phyloP scores from a whole-genome alignment of 2,888 invertebrate genomes.

The Athalia cordata region DNA sequence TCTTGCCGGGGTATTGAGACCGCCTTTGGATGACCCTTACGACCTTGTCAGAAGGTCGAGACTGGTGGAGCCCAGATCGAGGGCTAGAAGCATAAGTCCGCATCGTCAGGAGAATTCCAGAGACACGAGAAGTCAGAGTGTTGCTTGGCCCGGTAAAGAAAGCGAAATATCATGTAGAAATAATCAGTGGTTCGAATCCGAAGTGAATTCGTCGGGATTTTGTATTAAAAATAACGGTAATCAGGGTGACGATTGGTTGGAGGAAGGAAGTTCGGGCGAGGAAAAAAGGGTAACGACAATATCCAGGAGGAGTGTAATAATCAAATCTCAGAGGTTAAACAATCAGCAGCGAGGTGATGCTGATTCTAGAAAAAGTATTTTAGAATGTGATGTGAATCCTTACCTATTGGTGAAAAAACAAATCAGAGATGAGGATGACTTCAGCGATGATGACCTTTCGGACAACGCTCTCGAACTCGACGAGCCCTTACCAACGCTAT shows the following conservation, averaged over 20 bases:
- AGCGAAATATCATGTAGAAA: constrained; percentile 24
- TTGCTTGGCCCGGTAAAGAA: constrained; percentile 59
- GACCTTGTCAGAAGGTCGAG: constrained; percentile 88
- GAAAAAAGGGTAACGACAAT: too few species aligned
- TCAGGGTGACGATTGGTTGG: background rate
- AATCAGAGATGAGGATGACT: constrained; percentile 70
- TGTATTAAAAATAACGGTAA: background rate
- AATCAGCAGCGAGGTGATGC: background rate
- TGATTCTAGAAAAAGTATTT: constrained; percentile 79
- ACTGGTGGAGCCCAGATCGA: constrained; percentile 78
- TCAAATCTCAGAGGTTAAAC: too few species aligned
- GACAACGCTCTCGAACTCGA: constrained; percentile 55
- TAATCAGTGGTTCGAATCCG: constrained; percentile 52
- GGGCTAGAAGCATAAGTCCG: constrained; percentile 72
- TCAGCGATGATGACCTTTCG: constrained; percentile 69
- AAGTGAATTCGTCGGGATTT: constrained; percentile 66
- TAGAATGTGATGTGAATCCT: constrained; percentile 90
- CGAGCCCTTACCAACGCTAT: constrained; percentile 36
- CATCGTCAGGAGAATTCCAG: constrained; percentile 63
- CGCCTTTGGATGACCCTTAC: constrained; percentile 80
- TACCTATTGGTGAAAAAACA: constrained; percentile 84
- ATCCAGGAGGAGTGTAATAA: too few species aligned
- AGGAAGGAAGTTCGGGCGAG: background rate
- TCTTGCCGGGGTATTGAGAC: constrained; percentile 68
- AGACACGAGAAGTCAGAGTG: constrained; percentile 74